Evolutionary conservation across 2,113 vertebrate genomes (phyloP), one percentile per base, ranked within the genome.

Genomic region (Promerops cafer): DNA sequence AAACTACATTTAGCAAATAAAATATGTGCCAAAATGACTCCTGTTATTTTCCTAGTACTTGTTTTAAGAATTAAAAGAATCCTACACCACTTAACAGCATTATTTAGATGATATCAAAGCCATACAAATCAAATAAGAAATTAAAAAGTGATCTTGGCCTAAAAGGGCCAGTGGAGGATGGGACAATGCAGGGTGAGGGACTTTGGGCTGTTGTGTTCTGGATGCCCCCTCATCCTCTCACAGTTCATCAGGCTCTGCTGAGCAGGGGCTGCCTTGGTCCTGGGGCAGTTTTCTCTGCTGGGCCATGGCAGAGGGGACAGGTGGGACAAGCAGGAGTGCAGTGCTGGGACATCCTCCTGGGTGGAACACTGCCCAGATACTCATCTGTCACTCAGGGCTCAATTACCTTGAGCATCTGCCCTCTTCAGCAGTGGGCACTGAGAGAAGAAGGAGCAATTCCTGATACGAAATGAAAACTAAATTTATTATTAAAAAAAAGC

Each of bases 201-300:
- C 20, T 83, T 53, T 33, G 59, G 59, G 49, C 9, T 10, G 5
- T 7, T 30, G 33, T 47, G 40, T 42, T 31, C 27, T 64, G 39
- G 18, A 4, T 63, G 2, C 10, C 20, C 14, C 7, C 3, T 44
- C 5, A 0, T 47, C 40, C n/a, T 82, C 30, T 56, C 27, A 3
- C 33, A 42, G 17, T 68, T 47, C 16, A n/a, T 7, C 8, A 44
- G n/a, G 24, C 37, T 19, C 16, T 35, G 23, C 13, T 82, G 40
- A 31, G 33, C 72, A 40, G 31, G 28, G 21, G 6, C 3, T 4
- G 5, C 27, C 49, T 22, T 49, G 30, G 40, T 39, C 17, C 18
- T 2, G 5, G 19, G 11, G 45, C 31, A 39, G 10, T 40, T 70
- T 65, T 33, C 9, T 65, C 40, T 71, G 56, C 33, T 39, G 27